Percentiles rank a stretch among this genome's conserved stretches.
phyloP scores from a whole-genome alignment of 2,113 vertebrate species.

The Indicator maculatus region DNA sequence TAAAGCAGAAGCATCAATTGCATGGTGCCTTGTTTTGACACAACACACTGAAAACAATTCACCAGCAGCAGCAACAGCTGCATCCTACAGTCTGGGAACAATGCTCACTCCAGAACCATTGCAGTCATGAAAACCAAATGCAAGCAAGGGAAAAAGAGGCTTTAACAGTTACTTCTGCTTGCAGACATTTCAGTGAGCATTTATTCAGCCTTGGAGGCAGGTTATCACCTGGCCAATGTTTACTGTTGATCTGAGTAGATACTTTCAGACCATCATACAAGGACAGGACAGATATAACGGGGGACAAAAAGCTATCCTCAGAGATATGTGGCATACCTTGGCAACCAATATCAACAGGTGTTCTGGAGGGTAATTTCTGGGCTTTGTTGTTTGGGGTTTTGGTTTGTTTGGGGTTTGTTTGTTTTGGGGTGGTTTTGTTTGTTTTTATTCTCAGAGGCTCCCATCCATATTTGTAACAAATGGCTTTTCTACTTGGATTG shows the following conservation, averaged over 20 bases:
- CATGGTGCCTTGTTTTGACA: background rate
- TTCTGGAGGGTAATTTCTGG: background rate
- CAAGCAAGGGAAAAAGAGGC: background rate
- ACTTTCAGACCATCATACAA: background rate
- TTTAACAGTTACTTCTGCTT: background rate
- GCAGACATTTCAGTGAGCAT: background rate
- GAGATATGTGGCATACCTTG: background rate
- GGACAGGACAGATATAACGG: background rate
- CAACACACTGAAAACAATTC: background rate
- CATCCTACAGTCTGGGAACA: background rate
- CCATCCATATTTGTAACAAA: background rate
- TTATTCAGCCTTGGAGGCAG: background rate
- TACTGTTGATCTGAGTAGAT: background rate
- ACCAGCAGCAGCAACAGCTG: background rate
- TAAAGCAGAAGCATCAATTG: background rate
- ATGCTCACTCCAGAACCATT: background rate
- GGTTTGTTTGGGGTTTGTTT: no score
- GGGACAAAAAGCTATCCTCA: background rate
- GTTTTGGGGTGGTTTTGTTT: background rate
- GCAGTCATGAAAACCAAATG: background rate
- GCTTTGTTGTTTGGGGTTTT: no score
- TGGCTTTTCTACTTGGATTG: background rate
- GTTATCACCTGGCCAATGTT: background rate
- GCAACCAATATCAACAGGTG: background rate
- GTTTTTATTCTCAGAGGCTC: background rate